Conservation (phyloP, 1,140 invertebrate species). For the Pteromalus puparum region DNA sequence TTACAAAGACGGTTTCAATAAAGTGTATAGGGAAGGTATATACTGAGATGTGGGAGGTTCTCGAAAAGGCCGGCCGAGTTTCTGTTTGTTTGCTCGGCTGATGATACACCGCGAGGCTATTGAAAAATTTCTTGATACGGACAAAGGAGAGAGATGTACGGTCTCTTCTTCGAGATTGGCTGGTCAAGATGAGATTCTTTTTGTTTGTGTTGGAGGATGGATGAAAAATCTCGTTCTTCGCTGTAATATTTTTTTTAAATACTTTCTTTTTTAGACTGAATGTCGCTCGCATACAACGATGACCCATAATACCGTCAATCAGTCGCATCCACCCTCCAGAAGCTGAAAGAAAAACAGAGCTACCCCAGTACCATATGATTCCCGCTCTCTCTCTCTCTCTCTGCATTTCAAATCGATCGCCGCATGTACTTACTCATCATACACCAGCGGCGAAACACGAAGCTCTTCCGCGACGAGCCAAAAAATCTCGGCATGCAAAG, state of each 20-base stretch:
- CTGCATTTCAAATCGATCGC: not conserved
- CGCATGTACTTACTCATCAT: too few species aligned
- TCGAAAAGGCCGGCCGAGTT: not conserved
- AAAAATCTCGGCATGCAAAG: conserved; percentile 60
- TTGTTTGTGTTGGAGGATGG: not conserved
- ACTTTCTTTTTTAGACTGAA: not conserved
- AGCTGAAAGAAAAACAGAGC: not conserved
- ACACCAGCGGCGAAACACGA: not conserved
- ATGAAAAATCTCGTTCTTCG: not conserved
- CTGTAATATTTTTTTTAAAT: not conserved
- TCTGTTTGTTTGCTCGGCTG: conserved; percentile 5
- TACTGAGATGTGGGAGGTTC: conserved; percentile 14
- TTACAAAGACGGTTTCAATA: conserved; percentile 43
- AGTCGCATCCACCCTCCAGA: not conserved
- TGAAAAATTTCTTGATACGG: not conserved
- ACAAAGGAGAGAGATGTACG: not conserved
- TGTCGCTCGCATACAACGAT: not conserved
- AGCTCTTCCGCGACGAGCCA: conserved; percentile 39
- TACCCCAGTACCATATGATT: not conserved
- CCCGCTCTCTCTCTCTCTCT: not conserved
- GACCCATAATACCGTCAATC: conserved; percentile 30
- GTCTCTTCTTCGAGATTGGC: not conserved
- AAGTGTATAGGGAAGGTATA: too few species aligned
- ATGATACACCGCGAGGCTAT: conserved; percentile 18
- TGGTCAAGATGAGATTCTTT: conserved; percentile 30